These are phyloP conservation scores for Sinocyclocheilus anshuiensis DNA, from an alignment of 2,113 vertebrate genomes.

Conservation along the genomic window DNA sequence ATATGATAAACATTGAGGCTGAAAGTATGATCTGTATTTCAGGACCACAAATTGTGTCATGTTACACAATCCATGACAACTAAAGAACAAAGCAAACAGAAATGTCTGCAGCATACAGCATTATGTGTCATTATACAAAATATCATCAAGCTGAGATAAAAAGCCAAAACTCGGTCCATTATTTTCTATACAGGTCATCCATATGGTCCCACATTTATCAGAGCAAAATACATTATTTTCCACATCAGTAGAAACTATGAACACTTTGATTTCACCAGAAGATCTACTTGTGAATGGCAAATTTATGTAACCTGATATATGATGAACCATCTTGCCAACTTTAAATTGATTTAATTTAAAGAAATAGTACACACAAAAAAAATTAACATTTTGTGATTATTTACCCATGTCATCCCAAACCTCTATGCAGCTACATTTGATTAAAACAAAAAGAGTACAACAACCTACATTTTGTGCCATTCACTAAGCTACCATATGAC, in stretches of 20 bases:
- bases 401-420: neutral
- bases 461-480: too few relatives aligned
- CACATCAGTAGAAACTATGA: neutral
- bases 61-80: slow-evolving; percentile 7
- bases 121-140: slow-evolving; percentile 14
- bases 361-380: neutral
- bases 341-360: too few relatives aligned
- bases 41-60: slow-evolving; percentile 7
- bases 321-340: neutral
- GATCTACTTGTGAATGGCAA: neutral
- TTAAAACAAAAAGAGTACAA: too few relatives aligned
- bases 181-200: neutral
- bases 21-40: slow-evolving; percentile 36
- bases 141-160: slow-evolving; percentile 4
- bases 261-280: neutral
- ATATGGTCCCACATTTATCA: slow-evolving; percentile 32
- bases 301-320: neutral
- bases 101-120: neutral
- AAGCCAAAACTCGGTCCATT: neutral
- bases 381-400: neutral
- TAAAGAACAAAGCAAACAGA: slow-evolving; percentile 15
- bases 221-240: neutral
- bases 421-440: neutral
- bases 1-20: neutral
- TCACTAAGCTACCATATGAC: neutral